Conservation (phyloP, 2,113 vertebrate species). For the Martes martes region DNA sequence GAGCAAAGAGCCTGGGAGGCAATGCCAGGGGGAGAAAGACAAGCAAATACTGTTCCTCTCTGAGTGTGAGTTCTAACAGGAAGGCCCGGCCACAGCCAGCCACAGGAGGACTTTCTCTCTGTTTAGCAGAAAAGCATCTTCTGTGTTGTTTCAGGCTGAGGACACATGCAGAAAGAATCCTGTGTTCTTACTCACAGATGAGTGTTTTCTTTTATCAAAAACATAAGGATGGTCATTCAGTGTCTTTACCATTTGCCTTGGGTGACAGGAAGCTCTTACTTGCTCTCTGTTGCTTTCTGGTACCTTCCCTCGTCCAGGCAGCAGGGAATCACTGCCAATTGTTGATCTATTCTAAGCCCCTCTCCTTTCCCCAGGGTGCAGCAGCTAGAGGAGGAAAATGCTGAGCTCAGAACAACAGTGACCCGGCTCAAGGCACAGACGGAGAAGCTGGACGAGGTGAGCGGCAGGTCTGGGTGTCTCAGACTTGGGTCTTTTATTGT, state of each 20-base stretch:
- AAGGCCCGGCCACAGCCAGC: background rate
- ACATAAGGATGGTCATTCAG: background rate
- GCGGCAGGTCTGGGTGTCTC: rapidly evolving
- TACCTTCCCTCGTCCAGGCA: background rate
- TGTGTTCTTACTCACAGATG: background rate
- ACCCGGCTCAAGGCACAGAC: conserved; percentile 91
- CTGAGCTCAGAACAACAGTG: conserved; percentile 85
- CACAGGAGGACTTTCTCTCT: background rate
- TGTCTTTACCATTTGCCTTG: background rate
- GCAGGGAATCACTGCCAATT: background rate
- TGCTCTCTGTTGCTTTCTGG: background rate
- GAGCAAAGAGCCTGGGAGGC: background rate
- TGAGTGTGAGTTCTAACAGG: rapidly evolving
- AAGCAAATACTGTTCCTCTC: background rate
- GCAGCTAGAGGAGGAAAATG: conserved; percentile 94
- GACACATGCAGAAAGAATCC: background rate
- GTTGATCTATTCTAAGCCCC: background rate
- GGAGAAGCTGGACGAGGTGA: conserved; percentile 95
- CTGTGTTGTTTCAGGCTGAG: background rate
- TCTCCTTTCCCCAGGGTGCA: conserved; percentile 84
- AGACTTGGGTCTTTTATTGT: no score
- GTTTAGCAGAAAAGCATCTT: background rate
- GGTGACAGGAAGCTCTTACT: background rate
- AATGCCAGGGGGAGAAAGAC: background rate
- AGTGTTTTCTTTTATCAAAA: background rate